phyloP scores from a whole-genome alignment of 2,888 invertebrate species.

The Cephus spinipes region DNA sequence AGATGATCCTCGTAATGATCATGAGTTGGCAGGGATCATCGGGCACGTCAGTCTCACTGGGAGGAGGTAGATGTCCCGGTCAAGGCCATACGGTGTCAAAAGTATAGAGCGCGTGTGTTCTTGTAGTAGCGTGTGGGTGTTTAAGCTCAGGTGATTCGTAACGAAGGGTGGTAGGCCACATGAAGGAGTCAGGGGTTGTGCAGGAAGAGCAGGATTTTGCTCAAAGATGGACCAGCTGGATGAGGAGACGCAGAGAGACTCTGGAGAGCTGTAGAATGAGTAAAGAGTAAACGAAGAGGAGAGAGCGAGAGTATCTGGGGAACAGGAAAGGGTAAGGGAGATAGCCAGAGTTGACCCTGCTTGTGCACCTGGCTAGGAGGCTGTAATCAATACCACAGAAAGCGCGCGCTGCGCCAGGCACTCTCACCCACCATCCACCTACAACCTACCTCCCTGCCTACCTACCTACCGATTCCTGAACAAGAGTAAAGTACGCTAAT shows the following conservation, averaged over 20 bases:
- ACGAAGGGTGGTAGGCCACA: background rate
- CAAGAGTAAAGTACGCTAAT: background rate
- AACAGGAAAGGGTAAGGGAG: conserved; percentile 29
- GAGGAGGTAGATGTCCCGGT: background rate
- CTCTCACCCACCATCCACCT: conserved; percentile 9
- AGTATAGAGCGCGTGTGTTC: background rate
- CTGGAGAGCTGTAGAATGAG: conserved; percentile 10
- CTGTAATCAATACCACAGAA: conserved; percentile 63
- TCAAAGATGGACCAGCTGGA: conserved; percentile 11
- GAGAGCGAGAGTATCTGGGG: conserved; percentile 21
- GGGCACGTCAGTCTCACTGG: background rate
- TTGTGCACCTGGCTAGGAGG: conserved; percentile 63
- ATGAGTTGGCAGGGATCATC: background rate
- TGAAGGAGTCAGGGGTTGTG: background rate
- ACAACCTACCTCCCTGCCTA: background rate
- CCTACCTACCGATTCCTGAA: conserved; percentile 4
- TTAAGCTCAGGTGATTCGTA: background rate
- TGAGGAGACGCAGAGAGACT: conserved; percentile 23
- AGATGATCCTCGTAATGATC: background rate
- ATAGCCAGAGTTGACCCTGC: conserved; percentile 60
- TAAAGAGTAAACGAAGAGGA: conserved; percentile 15
- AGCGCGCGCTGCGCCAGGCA: conserved; percentile 45
- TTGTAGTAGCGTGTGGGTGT: background rate
- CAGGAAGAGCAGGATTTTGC: background rate
- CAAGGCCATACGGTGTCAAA: background rate